These are phyloP conservation scores for Perithous albicinctus DNA, from an alignment of 2,888 invertebrate genomes.

Conservation along the genomic window DNA sequence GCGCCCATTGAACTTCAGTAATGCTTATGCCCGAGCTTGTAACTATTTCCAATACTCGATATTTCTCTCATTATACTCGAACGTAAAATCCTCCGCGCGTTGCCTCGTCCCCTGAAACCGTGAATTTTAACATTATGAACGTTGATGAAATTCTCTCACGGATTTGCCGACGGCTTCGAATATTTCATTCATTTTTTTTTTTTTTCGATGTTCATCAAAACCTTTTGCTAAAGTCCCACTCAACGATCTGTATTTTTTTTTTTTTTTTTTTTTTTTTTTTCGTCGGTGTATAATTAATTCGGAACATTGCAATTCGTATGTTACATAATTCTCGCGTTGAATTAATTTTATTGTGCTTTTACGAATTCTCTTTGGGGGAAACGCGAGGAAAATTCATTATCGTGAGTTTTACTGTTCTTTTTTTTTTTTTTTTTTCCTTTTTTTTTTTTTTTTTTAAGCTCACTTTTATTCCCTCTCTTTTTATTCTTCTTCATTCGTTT, in stretches of 20 bases:
- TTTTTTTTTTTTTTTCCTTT: not conserved
- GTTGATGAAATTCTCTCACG: not conserved
- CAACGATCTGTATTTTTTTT: not conserved
- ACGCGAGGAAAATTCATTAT: constrained; percentile 42
- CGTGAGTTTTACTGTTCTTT: not conserved
- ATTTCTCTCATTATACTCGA: constrained; percentile 25
- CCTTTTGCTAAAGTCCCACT: not conserved
- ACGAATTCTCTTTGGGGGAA: not conserved
- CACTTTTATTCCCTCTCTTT: not conserved
- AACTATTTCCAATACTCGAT: constrained; percentile 26
- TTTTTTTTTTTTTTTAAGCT: not conserved
- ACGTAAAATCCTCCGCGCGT: not conserved
- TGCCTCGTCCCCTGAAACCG: not conserved
- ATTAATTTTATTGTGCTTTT: constrained; percentile 14
- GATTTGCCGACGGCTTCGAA: not conserved
- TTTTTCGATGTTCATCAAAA: not conserved
- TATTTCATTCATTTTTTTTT: not conserved
- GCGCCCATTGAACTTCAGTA: constrained; percentile 7
- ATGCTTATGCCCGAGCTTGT: not conserved
- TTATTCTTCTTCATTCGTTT: constrained; percentile 24
- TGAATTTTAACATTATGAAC: not conserved
- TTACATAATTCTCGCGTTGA: constrained; percentile 1
- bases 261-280: not conserved
- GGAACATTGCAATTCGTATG: not conserved
- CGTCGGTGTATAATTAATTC: not conserved